Base-by-base conservation (phyloP, 2,888 invertebrate species). In the Neoaliturus tenellus region DNA sequence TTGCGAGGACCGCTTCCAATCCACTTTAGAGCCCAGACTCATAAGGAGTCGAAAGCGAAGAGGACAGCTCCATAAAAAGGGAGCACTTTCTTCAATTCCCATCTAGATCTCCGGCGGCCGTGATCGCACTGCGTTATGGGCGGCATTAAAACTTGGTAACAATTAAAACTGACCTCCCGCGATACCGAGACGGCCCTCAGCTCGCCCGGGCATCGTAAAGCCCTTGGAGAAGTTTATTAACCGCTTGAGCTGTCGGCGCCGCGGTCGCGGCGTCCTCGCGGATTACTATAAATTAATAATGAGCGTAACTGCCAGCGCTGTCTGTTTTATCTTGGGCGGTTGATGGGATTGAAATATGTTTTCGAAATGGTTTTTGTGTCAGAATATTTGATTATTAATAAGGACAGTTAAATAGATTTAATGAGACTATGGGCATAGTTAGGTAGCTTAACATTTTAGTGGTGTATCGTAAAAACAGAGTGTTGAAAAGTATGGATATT, bases 211-310 rank as follows among this genome's bases (percentile, higher is more conserved):
- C 25, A 8, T 55, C 55, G 55, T 51, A 55, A 78, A 78, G 33
- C 0, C 28, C 1, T 17, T 1, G 35, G 78, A 78, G 48, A 31
- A 48, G 48, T 78, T 78, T 78, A 78, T 78, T 78, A 78, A 55
- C 55, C 78, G 33, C 23, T n/a, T 25, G 33, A 78, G n/a, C 55
- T 55, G 78, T 51, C 75, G 33, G 10, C 78, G 23, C 31, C 33
- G 17, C 25, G 2, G 28, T 1, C 67, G 75, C 39, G 23, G 23
- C 14, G 28, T 25, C 55, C 3, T 48, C 28, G 55, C 28, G 48
- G 33, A 4, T 31, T 20, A 78, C 55, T 78, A 44, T 78, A 78
- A 78, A 78, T 78, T 78, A 78, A 78, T 78, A 78, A 25, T 44
- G 48, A 17, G 75, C 75, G 17, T 48, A 44, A 41, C 71, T n/a